A percentile compares a stretch with the other conserved stretches of the same genome.
These are phyloP conservation scores for Eutolmus rufibarbis DNA, from an alignment of 2,888 invertebrate genomes.

Conservation along the genomic window DNA sequence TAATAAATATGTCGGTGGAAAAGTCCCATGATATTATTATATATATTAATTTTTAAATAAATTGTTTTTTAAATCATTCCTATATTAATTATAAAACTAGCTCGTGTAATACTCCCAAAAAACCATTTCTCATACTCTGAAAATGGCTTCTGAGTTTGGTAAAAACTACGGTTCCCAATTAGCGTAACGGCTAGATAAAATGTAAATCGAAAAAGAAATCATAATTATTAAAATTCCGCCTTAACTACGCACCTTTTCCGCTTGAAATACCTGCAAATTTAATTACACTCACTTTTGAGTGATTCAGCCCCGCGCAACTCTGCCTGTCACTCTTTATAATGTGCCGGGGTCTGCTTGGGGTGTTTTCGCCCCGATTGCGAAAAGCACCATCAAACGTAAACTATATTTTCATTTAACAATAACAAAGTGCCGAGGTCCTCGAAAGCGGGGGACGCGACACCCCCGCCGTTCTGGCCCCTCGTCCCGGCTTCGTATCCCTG, in stretches of 20 bases:
- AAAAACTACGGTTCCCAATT: neutral
- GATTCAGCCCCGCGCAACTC: neutral
- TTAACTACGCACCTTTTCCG: neutral
- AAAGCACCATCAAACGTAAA: conserved; percentile 1
- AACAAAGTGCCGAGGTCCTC: neutral
- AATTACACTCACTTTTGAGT: neutral
- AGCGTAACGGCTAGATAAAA: neutral
- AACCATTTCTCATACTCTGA: too few species aligned
- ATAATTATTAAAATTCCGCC: neutral
- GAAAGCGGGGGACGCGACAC: neutral
- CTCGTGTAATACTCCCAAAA: too few species aligned
- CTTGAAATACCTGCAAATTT: neutral
- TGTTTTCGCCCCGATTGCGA: neutral
- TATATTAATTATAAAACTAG: too few species aligned
- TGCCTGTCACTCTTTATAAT: neutral
- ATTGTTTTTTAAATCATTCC: too few species aligned
- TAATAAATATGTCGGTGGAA: too few species aligned
- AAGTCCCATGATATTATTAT: too few species aligned
- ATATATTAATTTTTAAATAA: too few species aligned
- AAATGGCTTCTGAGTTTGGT: neutral
- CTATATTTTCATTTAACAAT: conserved; percentile 26
- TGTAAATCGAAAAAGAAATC: neutral
- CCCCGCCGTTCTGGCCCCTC: neutral
- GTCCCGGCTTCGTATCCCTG: neutral
- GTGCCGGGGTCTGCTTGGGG: neutral